Evolutionary conservation across 92 coral and sea anemone genomes (phyloP).

Genomic region (Porites lobata): DNA sequence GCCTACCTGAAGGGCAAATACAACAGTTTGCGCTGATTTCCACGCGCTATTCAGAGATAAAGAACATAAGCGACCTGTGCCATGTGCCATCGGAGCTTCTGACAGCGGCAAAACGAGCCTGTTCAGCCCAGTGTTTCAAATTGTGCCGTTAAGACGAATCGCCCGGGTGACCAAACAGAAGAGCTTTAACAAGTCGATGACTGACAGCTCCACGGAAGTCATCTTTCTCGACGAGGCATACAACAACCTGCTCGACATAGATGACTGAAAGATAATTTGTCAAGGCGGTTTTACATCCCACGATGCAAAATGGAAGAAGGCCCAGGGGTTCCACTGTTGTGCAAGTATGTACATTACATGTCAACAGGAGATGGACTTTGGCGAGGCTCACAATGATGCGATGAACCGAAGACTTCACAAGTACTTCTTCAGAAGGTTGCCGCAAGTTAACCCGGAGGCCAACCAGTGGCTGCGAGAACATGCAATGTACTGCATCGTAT

Average conservation of each 20-base stretch:
- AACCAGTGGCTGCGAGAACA: slow-evolving; percentile 49
- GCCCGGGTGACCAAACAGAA: slow-evolving; percentile 41
- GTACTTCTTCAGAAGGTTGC: slow-evolving; percentile 33
- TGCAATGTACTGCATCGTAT: slow-evolving; percentile 50
- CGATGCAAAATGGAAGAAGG: slow-evolving; percentile 38
- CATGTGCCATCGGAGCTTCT: slow-evolving; percentile 59
- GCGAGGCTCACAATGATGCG: slow-evolving; percentile 31
- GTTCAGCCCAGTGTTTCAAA: slow-evolving; percentile 22
- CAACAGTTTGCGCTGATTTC: slow-evolving; percentile 35
- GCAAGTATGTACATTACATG: slow-evolving; percentile 36
- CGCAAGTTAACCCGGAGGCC: slow-evolving; percentile 33
- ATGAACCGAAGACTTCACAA: slow-evolving; percentile 40
- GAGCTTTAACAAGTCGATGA: slow-evolving; percentile 56
- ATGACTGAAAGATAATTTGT: slow-evolving; percentile 44
- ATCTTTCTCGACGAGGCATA: slow-evolving; percentile 56
- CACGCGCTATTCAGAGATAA: slow-evolving; percentile 32
- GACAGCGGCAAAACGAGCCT: slow-evolving; percentile 68
- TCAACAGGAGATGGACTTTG: slow-evolving; percentile 41
- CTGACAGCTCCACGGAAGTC: slow-evolving; percentile 21
- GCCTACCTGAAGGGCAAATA: slow-evolving; percentile 17
- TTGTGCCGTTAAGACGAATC: slow-evolving; percentile 3
- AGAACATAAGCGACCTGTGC: slow-evolving; percentile 58
- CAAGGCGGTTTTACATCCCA: slow-evolving; percentile 47
- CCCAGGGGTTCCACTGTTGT: slow-evolving; percentile 25
- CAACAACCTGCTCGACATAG: slow-evolving; percentile 27